Conservation (phyloP, 1,140 invertebrate genomes). For the Dinothrombium tinctorium region DNA sequence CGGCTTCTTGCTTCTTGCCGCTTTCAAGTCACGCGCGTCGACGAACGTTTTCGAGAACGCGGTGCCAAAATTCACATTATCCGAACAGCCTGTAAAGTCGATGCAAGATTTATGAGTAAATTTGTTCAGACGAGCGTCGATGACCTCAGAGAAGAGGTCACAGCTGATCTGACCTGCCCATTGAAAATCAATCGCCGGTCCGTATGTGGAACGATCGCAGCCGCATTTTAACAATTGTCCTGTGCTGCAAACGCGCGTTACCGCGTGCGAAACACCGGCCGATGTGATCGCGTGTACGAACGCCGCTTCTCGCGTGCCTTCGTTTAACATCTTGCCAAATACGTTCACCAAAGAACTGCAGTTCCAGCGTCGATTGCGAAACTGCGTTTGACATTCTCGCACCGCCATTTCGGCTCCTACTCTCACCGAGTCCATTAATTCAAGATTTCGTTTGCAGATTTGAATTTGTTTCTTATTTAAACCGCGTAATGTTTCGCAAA, state of each 20-base stretch:
- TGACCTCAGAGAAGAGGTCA: neutral
- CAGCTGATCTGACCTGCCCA: conserved; percentile 19
- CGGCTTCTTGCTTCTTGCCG: conserved; percentile 23
- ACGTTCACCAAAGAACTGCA: conserved; percentile 55
- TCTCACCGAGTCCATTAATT: conserved; percentile 29
- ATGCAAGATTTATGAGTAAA: neutral
- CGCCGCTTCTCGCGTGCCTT: conserved; percentile 33
- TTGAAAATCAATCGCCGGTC: conserved; percentile 24
- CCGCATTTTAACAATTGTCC: conserved; percentile 26
- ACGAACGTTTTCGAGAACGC: conserved; percentile 28
- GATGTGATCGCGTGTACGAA: conserved; percentile 28
- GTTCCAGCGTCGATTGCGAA: conserved; percentile 81
- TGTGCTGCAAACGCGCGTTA: conserved; percentile 28
- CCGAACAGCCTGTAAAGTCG: conserved; percentile 28
- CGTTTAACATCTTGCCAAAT: conserved; percentile 49
- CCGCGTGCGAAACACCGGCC: conserved; percentile 28
- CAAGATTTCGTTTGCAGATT: conserved; percentile 21
- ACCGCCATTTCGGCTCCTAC: conserved; percentile 56
- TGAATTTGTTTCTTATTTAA: conserved; percentile 18
- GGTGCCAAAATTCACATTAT: conserved; percentile 24
- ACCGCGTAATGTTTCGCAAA: conserved; percentile 14
- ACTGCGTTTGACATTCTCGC: conserved; percentile 85
- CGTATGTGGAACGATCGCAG: conserved; percentile 24
- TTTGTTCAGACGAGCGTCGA: neutral
- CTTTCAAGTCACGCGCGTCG: conserved; percentile 56